Conservation (phyloP, 23 tunicate species). For the Oikopleura albicans region DNA sequence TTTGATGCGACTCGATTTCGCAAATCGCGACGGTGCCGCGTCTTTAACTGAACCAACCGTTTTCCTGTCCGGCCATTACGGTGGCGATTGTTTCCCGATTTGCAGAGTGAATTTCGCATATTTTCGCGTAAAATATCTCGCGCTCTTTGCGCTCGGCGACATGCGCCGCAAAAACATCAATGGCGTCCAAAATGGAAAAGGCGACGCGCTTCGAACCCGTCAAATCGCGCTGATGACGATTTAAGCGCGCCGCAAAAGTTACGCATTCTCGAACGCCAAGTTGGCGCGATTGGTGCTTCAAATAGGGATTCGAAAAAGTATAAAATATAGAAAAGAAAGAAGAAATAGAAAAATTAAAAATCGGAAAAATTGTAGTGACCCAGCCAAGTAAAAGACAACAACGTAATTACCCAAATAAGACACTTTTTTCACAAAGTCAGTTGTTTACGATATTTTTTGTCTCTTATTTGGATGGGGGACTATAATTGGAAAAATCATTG, state of each 20-base stretch:
- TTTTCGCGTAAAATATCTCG: neutral
- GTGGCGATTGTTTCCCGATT: neutral
- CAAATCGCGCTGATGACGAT: neutral
- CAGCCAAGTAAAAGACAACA: too few species aligned
- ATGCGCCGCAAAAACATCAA: neutral
- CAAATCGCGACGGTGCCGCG: neutral
- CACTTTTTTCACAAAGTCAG: too few species aligned
- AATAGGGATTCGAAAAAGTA: too few species aligned
- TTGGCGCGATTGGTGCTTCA: neutral
- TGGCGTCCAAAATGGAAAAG: neutral
- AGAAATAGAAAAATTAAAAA: too few species aligned
- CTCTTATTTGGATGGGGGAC: too few species aligned
- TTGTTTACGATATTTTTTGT: too few species aligned
- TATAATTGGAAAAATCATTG: too few species aligned
- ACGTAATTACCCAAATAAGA: too few species aligned
- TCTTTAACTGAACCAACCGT: too few species aligned
- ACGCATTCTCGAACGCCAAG: neutral
- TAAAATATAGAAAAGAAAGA: too few species aligned
- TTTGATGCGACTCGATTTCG: neutral
- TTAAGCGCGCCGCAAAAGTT: neutral
- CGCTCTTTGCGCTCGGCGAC: neutral
- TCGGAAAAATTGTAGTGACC: too few species aligned
- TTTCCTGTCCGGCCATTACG: too few species aligned
- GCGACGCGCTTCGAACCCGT: neutral
- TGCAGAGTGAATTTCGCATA: neutral